A percentile compares a stretch with the other conserved stretches of the same genome.
These are phyloP conservation scores for Chloebia gouldiae DNA, from an alignment of 2,113 vertebrate species.

Conservation along the genomic window DNA sequence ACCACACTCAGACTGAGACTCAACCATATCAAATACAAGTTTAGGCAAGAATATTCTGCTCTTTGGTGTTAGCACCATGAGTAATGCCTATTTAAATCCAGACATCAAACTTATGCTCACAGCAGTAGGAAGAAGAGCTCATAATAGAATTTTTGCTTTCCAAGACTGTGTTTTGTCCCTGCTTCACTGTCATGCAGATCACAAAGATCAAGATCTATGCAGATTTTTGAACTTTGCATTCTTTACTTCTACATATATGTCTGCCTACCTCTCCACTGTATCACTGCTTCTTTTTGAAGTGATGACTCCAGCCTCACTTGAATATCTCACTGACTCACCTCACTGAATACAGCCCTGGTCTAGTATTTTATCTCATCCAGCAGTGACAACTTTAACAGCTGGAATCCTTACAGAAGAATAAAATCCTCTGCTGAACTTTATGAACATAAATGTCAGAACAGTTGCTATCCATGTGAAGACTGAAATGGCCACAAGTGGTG, in stretches of 20 bases:
- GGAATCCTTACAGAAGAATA: not conserved
- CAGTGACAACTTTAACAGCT: not conserved
- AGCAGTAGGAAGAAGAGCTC: not conserved
- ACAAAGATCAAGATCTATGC: not conserved
- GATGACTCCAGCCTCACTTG: not conserved
- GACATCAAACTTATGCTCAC: not conserved
- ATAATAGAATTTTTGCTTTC: not conserved
- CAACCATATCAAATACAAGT: not conserved
- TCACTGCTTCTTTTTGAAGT: not conserved
- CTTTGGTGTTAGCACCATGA: not conserved
- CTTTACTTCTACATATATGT: not conserved
- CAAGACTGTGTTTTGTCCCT: not conserved
- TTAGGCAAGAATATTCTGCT: not conserved
- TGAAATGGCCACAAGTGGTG: not conserved
- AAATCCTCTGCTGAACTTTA: not conserved
- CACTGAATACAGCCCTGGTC: not conserved
- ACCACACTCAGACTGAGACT: not conserved
- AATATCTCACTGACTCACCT: no score
- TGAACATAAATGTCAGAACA: not conserved
- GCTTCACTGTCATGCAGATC: not conserved
- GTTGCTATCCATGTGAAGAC: not conserved
- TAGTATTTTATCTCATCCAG: not conserved
- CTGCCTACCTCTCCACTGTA: not conserved
- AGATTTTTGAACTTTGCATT: not conserved
- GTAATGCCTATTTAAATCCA: not conserved